Evolutionary conservation across 2,113 vertebrate genomes (phyloP).

Genomic region (Albula glossodonta): DNA sequence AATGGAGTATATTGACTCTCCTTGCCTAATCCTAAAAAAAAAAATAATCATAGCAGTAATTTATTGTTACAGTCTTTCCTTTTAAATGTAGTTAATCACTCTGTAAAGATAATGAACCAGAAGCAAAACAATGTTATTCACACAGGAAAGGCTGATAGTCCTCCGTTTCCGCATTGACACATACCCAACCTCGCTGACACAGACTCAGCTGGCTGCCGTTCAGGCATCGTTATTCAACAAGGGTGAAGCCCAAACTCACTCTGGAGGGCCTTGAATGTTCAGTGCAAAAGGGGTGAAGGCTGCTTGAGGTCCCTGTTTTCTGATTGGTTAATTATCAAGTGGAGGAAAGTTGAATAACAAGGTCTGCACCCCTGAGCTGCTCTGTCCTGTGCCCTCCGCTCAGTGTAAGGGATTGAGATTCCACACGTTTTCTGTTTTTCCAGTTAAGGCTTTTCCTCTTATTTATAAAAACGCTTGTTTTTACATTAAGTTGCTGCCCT

Average conservation of each 20-base stretch:
- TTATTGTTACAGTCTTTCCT: background rate
- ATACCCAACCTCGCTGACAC: background rate
- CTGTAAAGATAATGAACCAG: background rate
- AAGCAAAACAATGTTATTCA: background rate
- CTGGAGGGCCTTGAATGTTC: background rate
- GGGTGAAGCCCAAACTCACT: background rate
- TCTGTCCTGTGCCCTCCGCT: constrained; percentile 19
- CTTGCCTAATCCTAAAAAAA: too few species aligned
- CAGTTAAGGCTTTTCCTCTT: background rate
- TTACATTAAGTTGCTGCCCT: background rate
- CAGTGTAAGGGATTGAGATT: constrained; percentile 14
- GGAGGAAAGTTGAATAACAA: background rate
- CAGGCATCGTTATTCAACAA: background rate
- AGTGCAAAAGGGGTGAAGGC: background rate
- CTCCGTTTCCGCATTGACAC: background rate
- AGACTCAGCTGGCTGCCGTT: background rate
- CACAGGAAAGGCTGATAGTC: background rate
- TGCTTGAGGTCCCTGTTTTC: background rate
- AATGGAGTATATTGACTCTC: too few species aligned
- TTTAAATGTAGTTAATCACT: background rate
- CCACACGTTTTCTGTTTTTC: background rate
- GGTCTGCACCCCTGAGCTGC: background rate
- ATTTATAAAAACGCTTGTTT: background rate
- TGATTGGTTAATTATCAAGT: background rate
- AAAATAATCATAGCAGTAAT: too few species aligned